Evolutionary conservation across 64 coral and sea anemone genomes (phyloP).

Genomic region (Orbicella faveolata): DNA sequence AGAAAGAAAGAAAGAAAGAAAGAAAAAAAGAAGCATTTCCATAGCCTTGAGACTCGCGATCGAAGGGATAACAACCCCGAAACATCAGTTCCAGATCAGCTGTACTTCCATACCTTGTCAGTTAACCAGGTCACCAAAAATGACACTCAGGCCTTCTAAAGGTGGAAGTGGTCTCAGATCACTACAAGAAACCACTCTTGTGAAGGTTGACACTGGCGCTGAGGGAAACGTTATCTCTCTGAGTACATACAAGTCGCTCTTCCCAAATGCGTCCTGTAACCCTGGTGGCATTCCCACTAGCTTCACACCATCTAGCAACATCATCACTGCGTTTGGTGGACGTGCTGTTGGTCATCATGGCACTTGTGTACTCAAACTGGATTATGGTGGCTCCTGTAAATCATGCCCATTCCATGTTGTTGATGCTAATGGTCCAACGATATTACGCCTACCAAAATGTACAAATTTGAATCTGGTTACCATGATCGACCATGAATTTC

Average conservation of each 20-base stretch:
- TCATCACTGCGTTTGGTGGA: slow-evolving; percentile 70
- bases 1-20: too few relatives aligned
- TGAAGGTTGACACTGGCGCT: slow-evolving; percentile 73
- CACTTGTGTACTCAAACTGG: slow-evolving; percentile 50
- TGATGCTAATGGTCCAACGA: slow-evolving; percentile 12
- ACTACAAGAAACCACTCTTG: slow-evolving; percentile 10
- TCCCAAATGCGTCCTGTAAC: slow-evolving; percentile 35
- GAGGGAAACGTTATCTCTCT: slow-evolving; percentile 70
- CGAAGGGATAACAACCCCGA: too few relatives aligned
- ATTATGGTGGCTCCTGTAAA: slow-evolving; percentile 4
- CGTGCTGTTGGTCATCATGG: slow-evolving; percentile 65
- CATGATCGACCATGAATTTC: slow-evolving; percentile 8
- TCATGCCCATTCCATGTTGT: slow-evolving; percentile 24
- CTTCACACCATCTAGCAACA: slow-evolving; percentile 59
- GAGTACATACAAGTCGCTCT: slow-evolving; percentile 4
- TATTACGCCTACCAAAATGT: slow-evolving; percentile 35
- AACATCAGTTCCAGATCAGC: not conserved
- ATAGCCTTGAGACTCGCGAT: too few relatives aligned
- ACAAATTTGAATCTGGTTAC: slow-evolving; percentile 7
- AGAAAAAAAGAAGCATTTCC: too few relatives aligned
- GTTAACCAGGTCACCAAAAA: not conserved
- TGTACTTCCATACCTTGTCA: not conserved
- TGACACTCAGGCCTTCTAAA: slow-evolving; percentile 38
- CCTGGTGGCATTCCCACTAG: slow-evolving; percentile 19
- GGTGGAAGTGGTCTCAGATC: slow-evolving; percentile 36